Evolutionary conservation across 2,113 vertebrate genomes (phyloP).

Genomic region (Thinocorus orbignyianus): DNA sequence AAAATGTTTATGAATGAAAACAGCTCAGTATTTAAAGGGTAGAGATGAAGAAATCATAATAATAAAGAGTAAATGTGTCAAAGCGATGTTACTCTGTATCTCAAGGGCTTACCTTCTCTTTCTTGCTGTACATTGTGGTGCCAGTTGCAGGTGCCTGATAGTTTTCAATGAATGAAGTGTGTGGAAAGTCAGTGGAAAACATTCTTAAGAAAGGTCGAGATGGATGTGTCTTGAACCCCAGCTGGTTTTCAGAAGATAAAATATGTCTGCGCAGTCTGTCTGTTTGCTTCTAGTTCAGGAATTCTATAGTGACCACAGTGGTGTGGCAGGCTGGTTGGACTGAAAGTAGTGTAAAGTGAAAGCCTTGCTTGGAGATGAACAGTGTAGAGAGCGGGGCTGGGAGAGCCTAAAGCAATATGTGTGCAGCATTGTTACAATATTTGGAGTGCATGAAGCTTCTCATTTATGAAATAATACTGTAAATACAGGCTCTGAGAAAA

Average conservation of each 20-base stretch:
- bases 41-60: not conserved
- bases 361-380: not conserved
- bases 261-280: not conserved
- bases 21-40: not conserved
- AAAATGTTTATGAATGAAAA: not conserved
- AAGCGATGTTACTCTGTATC: not conserved
- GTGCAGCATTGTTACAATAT: fast-evolving
- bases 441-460: not conserved
- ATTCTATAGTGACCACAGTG: not conserved
- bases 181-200: not conserved
- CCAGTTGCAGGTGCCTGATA: not conserved
- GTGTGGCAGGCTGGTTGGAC: not conserved
- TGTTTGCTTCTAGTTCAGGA: not conserved
- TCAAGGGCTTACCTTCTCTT: not conserved
- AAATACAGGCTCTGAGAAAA: not conserved
- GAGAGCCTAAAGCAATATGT: not conserved
- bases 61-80: not conserved
- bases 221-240: not conserved
- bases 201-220: not conserved
- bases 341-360: not conserved
- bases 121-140: not conserved
- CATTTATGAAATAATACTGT: not conserved
- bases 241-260: not conserved
- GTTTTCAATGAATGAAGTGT: not conserved
- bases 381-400: not conserved